A percentile compares a stretch with the other conserved stretches of the same genome.
Evolutionary conservation across 2,113 vertebrate species (phyloP).

Genomic region (Fregata magnificens): DNA sequence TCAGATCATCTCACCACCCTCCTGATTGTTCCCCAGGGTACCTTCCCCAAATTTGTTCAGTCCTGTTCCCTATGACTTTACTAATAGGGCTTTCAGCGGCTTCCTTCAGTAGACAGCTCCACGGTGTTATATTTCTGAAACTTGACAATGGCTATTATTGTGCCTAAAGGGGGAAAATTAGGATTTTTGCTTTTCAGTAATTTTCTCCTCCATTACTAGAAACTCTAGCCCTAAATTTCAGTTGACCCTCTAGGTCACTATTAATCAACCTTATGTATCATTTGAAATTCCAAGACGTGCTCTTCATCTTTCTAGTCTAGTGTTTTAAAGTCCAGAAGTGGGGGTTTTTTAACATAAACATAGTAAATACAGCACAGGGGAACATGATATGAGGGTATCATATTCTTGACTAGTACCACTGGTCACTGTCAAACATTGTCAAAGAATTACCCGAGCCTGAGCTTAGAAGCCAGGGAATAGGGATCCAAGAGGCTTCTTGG

Average conservation of each 20-base stretch:
- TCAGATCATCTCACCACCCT: neutral
- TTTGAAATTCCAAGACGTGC: slow-evolving; percentile 25
- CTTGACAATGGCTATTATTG: slow-evolving; percentile 50
- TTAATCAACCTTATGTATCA: slow-evolving; percentile 18
- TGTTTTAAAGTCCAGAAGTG: neutral
- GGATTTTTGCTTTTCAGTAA: slow-evolving; percentile 24
- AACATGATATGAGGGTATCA: neutral
- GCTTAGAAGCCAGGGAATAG: neutral
- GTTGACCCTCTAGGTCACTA: slow-evolving; percentile 36
- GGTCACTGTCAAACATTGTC: neutral
- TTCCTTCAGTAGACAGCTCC: slow-evolving; percentile 30
- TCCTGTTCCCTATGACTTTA: slow-evolving; percentile 9
- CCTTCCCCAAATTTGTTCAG: slow-evolving; percentile 47
- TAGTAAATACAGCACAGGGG: neutral
- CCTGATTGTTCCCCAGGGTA: neutral
- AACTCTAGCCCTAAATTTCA: slow-evolving; percentile 54
- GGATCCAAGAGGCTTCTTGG: neutral
- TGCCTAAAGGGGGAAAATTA: neutral
- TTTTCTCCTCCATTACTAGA: slow-evolving; percentile 58
- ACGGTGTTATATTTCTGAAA: slow-evolving; percentile 43
- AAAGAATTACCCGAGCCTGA: neutral
- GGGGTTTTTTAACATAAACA: neutral
- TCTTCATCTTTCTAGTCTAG: neutral
- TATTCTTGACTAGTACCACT: neutral
- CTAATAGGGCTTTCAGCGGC: slow-evolving; percentile 51